Conservation (phyloP, 1,140 invertebrate genomes). For the Lepidotrigona ventralis region DNA sequence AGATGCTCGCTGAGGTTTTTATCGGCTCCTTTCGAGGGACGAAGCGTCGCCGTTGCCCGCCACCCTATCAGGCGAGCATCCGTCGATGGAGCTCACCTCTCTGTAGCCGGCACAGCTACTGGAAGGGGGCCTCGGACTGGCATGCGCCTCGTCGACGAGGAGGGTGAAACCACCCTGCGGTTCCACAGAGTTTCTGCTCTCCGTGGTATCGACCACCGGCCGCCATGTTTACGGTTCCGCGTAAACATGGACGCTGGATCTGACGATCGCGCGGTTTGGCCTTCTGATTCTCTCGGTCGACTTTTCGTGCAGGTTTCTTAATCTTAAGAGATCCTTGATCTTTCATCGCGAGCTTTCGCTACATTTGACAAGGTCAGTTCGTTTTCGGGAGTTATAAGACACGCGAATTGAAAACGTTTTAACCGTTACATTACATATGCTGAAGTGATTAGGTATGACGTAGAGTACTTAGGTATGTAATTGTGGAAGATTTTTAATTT, state of each 20-base stretch:
- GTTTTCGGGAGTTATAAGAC: no score
- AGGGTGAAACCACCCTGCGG: slow-evolving; percentile 7
- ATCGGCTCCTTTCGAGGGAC: slow-evolving; percentile 74
- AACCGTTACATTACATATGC: no score
- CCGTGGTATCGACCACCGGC: no score
- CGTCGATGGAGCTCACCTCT: slow-evolving; percentile 60
- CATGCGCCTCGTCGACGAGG: slow-evolving; percentile 24
- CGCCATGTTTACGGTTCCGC: not conserved
- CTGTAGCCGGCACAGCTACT: slow-evolving; percentile 9
- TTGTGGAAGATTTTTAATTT: no score
- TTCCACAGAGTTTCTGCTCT: not conserved
- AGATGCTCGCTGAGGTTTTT: slow-evolving; percentile 73
- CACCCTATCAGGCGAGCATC: slow-evolving; percentile 72
- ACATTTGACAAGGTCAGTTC: no score
- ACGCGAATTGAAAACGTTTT: no score
- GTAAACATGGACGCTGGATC: slow-evolving; percentile 12
- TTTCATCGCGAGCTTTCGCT: no score
- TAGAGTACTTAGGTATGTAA: no score
- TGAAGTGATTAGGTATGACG: no score
- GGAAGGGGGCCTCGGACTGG: slow-evolving; percentile 38
- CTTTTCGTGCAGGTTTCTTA: no score
- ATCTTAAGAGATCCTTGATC: no score
- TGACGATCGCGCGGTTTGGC: not conserved
- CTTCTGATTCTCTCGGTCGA: not conserved
- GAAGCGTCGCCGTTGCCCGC: slow-evolving; percentile 78